These are phyloP conservation scores for Sweltsa coloradensis DNA, from an alignment of 1,140 invertebrate species.

Conservation along the genomic window DNA sequence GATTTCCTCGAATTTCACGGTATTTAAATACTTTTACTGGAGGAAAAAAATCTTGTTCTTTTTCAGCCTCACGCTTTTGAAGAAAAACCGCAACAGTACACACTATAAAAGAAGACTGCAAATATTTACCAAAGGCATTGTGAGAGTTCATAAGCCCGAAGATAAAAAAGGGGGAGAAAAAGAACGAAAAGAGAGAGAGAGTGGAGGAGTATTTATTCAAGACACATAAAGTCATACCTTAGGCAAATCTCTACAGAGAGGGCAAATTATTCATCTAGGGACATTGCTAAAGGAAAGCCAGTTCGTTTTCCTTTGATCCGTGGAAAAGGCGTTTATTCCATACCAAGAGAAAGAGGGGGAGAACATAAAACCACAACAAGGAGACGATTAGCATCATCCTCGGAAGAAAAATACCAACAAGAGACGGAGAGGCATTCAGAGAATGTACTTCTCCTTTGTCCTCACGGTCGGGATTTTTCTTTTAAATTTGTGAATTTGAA, in stretches of 20 bases:
- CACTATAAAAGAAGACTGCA: slow-evolving; percentile 6
- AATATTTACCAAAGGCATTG: slow-evolving; percentile 10
- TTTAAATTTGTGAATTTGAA: slow-evolving; percentile 2
- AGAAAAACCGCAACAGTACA: too few species aligned
- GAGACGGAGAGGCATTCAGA: neutral
- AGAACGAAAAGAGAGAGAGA: slow-evolving; percentile 3
- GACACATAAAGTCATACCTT: slow-evolving; percentile 10
- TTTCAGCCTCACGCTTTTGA: too few species aligned
- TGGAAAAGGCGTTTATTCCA: slow-evolving; percentile 10
- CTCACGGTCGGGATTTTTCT: slow-evolving; percentile 4
- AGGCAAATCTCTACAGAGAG: too few species aligned
- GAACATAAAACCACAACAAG: slow-evolving; percentile 1
- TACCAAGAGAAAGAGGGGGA: neutral
- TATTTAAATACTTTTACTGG: too few species aligned
- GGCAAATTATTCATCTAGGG: slow-evolving; percentile 1
- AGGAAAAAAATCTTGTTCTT: too few species aligned
- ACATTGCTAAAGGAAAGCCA: neutral
- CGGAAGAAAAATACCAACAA: neutral
- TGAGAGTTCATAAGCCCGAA: slow-evolving; percentile 10
- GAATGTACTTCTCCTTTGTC: neutral
- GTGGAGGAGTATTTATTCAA: slow-evolving; percentile 10
- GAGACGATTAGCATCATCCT: slow-evolving; percentile 4
- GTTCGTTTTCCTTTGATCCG: slow-evolving; percentile 10
- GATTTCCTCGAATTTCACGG: too few species aligned
- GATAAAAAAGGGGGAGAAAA: slow-evolving; percentile 3